A percentile compares a stretch with the other conserved stretches of the same genome.
Evolutionary conservation across 1,140 invertebrate species (phyloP).

Genomic region (Tetraneura akinire): DNA sequence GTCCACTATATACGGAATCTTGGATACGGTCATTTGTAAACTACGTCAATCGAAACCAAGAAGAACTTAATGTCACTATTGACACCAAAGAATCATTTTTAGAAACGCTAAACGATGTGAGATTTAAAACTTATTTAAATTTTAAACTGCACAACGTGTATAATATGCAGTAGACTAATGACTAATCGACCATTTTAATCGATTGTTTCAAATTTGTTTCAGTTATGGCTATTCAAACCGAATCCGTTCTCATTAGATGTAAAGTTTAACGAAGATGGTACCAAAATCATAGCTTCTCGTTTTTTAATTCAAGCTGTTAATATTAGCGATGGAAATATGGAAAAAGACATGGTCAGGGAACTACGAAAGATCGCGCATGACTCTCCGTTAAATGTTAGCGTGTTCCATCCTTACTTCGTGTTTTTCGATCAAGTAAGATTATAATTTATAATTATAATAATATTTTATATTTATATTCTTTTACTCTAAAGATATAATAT

Average conservation of each 20-base stretch:
- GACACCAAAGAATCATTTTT: slow-evolving; percentile 74
- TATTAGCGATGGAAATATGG: slow-evolving; percentile 84
- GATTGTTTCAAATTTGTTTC: slow-evolving; percentile 52
- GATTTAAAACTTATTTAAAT: background rate
- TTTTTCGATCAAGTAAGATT: slow-evolving; percentile 83
- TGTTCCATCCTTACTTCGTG: slow-evolving; percentile 93
- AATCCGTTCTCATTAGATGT: slow-evolving; percentile 81
- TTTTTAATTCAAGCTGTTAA: slow-evolving; percentile 88
- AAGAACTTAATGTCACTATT: slow-evolving; percentile 74
- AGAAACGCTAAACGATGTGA: slow-evolving; percentile 72
- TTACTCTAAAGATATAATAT: no score
- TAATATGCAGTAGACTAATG: background rate
- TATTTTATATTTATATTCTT: slow-evolving; percentile 25
- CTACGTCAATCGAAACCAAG: slow-evolving; percentile 74
- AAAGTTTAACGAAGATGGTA: slow-evolving; percentile 74
- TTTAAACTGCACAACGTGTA: background rate
- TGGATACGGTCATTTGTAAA: slow-evolving; percentile 85
- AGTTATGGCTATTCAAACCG: slow-evolving; percentile 72
- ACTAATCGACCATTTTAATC: background rate
- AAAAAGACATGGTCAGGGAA: slow-evolving; percentile 86
- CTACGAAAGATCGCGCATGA: slow-evolving; percentile 76
- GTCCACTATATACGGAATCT: slow-evolving; percentile 82
- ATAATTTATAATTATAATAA: background rate
- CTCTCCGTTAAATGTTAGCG: slow-evolving; percentile 80
- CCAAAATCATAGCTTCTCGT: slow-evolving; percentile 77